phyloP scores from a whole-genome alignment of 2,797 vertebrate genomes.

The Semaprochilodus insignis region DNA sequence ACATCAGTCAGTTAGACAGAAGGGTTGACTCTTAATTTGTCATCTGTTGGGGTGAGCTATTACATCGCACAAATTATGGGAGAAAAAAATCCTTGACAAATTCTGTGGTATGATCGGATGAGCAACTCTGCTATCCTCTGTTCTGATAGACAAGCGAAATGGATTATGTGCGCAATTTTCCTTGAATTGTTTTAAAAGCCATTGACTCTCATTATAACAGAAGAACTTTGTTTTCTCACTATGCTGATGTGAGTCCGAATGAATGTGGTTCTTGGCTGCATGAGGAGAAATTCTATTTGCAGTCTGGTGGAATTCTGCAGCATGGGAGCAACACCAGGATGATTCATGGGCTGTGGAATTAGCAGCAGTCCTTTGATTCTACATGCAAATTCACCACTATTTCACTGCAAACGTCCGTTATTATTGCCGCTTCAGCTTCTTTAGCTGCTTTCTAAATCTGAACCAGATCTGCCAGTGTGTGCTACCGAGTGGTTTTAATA shows the following conservation, averaged over 20 bases:
- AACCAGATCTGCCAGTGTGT: constrained; percentile 45
- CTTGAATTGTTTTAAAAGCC: neutral
- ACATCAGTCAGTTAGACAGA: neutral
- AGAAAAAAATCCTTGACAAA: neutral
- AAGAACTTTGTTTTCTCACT: constrained; percentile 18
- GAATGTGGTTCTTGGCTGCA: constrained; percentile 32
- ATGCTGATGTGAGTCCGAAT: constrained; percentile 27
- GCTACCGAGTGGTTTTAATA: constrained; percentile 38
- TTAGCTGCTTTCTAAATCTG: constrained; percentile 16
- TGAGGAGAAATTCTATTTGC: constrained; percentile 23
- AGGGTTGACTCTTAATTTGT: neutral
- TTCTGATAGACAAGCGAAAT: neutral
- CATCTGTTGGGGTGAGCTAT: neutral
- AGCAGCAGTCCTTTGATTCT: constrained; percentile 30
- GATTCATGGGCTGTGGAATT: constrained; percentile 41
- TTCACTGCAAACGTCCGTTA: constrained; percentile 8
- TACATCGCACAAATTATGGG: neutral
- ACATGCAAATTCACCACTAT: constrained; percentile 23
- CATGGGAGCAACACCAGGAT: neutral
- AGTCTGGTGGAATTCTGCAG: constrained; percentile 25
- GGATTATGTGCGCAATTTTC: constrained; percentile 1
- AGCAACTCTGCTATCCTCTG: neutral
- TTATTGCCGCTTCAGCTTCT: neutral
- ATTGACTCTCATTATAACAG: constrained; percentile 5
- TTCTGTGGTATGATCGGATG: neutral